Evolutionary conservation across 2,113 vertebrate genomes (phyloP).

Genomic region (Pogonocichla stellata): DNA sequence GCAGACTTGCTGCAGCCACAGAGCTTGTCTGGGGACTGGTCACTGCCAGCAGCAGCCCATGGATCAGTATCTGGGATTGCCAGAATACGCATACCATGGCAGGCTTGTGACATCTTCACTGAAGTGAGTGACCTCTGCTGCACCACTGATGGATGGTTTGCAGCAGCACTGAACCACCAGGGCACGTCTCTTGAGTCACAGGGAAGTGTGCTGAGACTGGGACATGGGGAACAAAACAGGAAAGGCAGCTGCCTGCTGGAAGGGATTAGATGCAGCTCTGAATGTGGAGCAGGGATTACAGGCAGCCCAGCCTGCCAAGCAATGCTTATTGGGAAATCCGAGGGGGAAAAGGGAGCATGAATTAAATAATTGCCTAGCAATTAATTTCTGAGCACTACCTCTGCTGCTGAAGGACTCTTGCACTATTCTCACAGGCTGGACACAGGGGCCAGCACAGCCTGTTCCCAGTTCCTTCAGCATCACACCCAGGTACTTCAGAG

Average conservation of each 20-base stretch:
- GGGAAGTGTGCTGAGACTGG: neutral
- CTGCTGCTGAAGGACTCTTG: neutral
- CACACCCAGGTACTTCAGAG: neutral
- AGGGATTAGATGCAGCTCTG: neutral
- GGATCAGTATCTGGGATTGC: neutral
- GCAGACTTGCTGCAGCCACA: accelerated
- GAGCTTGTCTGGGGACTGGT: neutral
- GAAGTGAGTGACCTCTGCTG: neutral
- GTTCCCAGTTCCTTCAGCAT: neutral
- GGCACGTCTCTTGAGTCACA: neutral
- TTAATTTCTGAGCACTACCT: neutral
- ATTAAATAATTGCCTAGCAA: neutral
- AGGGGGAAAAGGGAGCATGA: neutral
- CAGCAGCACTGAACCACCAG: neutral
- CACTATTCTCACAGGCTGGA: neutral
- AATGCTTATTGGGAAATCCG: neutral
- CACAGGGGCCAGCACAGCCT: neutral
- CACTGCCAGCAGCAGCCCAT: neutral
- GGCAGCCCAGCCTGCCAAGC: neutral
- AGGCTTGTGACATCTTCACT: neutral
- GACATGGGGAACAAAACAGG: neutral
- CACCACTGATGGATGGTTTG: neutral
- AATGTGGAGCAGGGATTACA: neutral
- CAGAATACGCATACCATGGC: neutral
- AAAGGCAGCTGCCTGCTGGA: neutral